Percentiles rank a stretch among this genome's conserved stretches.
Conservation (phyloP, 1,140 invertebrate genomes). For the Amphibalanus amphitrite region DNA sequence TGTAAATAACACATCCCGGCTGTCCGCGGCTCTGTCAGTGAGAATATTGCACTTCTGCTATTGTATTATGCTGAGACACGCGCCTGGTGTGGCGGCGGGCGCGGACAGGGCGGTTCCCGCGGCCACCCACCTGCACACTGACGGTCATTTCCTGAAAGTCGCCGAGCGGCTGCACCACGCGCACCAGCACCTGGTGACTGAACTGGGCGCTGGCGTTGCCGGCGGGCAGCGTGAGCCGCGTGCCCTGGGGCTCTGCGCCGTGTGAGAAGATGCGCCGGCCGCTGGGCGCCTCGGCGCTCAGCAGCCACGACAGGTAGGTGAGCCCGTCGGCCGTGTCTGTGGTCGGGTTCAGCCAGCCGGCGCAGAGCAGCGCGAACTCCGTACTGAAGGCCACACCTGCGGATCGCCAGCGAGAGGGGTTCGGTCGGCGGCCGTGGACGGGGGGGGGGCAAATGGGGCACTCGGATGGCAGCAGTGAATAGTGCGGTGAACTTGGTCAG, state of each 20-base stretch:
- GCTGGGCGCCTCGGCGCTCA: not conserved
- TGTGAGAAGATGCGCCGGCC: not conserved
- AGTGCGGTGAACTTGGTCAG: not conserved
- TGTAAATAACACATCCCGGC: too few species aligned
- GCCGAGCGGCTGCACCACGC: not conserved
- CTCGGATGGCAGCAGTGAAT: not conserved
- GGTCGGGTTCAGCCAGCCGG: not conserved
- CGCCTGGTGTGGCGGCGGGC: too few species aligned
- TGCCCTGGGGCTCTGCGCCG: not conserved
- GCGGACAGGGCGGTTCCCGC: too few species aligned
- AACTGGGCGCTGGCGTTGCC: not conserved
- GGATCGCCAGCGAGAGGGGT: too few species aligned
- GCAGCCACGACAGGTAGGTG: not conserved
- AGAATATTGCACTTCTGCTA: too few species aligned
- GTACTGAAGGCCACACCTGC: not conserved
- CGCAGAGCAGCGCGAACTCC: not conserved
- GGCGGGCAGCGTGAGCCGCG: not conserved
- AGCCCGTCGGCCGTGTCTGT: not conserved
- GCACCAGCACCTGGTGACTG: not conserved
- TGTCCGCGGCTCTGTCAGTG: too few species aligned
- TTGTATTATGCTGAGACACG: too few species aligned
- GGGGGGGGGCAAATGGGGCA: not conserved
- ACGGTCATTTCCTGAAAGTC: not conserved
- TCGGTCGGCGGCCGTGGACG: too few species aligned
- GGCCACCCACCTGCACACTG: not conserved